phyloP scores from a whole-genome alignment of 2,113 vertebrate genomes.

The Lonchura striata region DNA sequence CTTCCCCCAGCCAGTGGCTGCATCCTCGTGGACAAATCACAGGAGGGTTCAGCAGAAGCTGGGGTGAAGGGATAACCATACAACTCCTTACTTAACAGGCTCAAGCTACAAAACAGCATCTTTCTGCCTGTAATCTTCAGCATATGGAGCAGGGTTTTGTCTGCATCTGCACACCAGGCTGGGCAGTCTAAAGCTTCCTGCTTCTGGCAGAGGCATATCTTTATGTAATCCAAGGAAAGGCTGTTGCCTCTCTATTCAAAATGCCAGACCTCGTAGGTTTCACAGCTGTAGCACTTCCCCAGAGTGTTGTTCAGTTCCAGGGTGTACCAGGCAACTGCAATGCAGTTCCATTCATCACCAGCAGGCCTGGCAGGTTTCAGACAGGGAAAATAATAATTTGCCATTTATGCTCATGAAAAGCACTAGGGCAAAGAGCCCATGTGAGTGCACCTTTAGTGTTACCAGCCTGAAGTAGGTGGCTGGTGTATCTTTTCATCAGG shows the following conservation, averaged over 20 bases:
- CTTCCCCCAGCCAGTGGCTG: neutral
- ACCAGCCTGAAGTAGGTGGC: neutral
- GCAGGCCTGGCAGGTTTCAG: neutral
- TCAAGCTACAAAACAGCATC: neutral
- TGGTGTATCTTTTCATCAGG: neutral
- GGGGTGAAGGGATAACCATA: neutral
- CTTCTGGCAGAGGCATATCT: neutral
- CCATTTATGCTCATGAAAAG: neutral
- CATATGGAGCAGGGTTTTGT: neutral
- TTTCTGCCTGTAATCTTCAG: neutral
- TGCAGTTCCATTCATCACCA: neutral
- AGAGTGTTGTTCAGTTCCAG: neutral
- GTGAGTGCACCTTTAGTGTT: neutral
- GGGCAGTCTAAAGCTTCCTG: neutral
- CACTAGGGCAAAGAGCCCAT: neutral
- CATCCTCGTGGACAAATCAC: neutral
- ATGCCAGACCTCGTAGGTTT: neutral
- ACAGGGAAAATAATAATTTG: neutral
- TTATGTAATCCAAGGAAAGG: neutral
- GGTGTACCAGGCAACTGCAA: neutral
- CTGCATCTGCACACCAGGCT: neutral
- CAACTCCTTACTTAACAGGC: neutral
- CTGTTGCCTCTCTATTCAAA: neutral
- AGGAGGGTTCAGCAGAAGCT: neutral
- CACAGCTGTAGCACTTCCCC: neutral